Conservation (phyloP, 2,797 vertebrate species). For the Meda fulgida region DNA sequence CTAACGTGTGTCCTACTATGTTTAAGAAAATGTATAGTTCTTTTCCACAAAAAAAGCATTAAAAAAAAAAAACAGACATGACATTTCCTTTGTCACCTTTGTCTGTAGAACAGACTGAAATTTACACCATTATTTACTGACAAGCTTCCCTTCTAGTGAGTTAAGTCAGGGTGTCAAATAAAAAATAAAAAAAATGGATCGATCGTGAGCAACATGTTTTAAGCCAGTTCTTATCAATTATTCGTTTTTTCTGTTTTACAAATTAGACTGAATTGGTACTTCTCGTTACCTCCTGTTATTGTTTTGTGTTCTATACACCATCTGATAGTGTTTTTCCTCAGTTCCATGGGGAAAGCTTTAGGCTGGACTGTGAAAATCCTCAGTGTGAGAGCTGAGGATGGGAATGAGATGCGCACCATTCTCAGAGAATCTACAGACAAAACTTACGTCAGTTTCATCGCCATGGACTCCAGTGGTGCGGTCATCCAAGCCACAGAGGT, state of each 20-base stretch:
- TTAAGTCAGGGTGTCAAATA: no score
- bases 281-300: neutral
- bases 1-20: no score
- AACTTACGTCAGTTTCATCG: constrained; percentile 68
- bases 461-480: constrained; percentile 31
- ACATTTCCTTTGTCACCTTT: no score
- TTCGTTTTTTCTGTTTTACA: neutral
- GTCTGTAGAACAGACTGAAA: no score
- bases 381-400: constrained; percentile 55
- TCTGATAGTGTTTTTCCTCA: constrained; percentile 50
- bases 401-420: constrained; percentile 44
- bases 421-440: neutral
- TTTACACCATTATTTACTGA: no score
- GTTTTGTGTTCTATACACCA: neutral
- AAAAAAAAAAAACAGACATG: no score
- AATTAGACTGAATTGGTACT: neutral
- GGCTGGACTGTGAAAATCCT: constrained; percentile 69
- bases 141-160: no score
- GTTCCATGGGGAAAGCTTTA: constrained; percentile 71
- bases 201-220: no score
- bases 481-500: constrained; percentile 65
- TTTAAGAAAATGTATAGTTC: neutral
- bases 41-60: no score
- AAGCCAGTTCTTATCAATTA: no score
- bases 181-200: rapidly evolving